A percentile compares a stretch with the other conserved stretches of the same genome.
Conservation (phyloP, 2,113 vertebrate species). For the Copsychus sechellarum region DNA sequence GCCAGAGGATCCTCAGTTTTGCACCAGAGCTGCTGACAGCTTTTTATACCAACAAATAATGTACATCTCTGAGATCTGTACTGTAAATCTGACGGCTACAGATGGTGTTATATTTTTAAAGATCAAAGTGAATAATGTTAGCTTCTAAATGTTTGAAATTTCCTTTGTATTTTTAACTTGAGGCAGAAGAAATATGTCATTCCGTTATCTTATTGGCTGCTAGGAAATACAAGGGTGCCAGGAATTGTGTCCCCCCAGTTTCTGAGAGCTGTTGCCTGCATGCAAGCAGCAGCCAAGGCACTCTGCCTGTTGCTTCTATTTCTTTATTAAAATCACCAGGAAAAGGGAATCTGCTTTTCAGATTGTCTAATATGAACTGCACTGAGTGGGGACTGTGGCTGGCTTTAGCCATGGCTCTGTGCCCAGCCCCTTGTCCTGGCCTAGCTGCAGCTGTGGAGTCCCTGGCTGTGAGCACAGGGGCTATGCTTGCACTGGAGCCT, state of each 20-base stretch:
- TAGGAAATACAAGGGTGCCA: neutral
- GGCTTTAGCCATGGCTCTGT: neutral
- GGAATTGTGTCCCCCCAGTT: neutral
- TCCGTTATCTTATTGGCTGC: neutral
- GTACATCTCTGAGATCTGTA: neutral
- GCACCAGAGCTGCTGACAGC: neutral
- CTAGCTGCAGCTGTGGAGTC: neutral
- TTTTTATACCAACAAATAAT: constrained; percentile 30
- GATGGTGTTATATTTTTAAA: constrained; percentile 53
- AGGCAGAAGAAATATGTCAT: constrained; percentile 26
- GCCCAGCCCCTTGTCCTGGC: neutral
- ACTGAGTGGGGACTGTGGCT: neutral
- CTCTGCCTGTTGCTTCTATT: neutral
- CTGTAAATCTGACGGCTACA: constrained; percentile 40
- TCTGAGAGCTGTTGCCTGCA: neutral
- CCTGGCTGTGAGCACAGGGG: neutral
- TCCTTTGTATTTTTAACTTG: constrained; percentile 42
- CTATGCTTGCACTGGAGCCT: neutral
- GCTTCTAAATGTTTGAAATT: constrained; percentile 27
- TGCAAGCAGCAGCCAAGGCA: neutral
- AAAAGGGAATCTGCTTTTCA: neutral
- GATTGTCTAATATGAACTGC: neutral
- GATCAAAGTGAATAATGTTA: constrained; percentile 19
- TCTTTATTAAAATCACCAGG: neutral
- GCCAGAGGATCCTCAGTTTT: neutral